phyloP scores from a whole-genome alignment of 2,797 vertebrate species.

The Crenichthys baileyi region DNA sequence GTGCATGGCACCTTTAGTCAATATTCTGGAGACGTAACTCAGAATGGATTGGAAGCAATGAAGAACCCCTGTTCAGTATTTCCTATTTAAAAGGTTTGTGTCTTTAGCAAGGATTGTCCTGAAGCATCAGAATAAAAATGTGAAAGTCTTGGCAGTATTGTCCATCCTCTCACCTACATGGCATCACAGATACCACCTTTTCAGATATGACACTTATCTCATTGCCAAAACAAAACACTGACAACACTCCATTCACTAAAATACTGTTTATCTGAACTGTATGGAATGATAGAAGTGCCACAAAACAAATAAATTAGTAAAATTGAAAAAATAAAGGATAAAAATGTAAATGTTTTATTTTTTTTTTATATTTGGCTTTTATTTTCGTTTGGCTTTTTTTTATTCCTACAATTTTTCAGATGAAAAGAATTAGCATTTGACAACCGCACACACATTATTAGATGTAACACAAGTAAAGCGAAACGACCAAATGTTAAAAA shows the following conservation, averaged over 20 bases:
- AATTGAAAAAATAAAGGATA: not conserved
- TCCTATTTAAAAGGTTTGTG: not conserved
- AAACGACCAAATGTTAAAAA: not conserved
- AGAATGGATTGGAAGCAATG: constrained; percentile 15
- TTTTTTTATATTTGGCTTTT: not conserved
- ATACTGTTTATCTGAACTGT: not conserved
- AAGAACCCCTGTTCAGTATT: not conserved
- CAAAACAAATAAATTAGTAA: not conserved
- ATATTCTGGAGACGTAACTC: not conserved
- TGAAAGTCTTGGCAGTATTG: constrained; percentile 24
- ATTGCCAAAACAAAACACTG: not conserved
- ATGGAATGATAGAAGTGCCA: not conserved
- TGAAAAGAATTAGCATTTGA: not conserved
- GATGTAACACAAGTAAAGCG: too few relatives aligned
- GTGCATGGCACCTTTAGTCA: not conserved
- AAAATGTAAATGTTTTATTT: not conserved
- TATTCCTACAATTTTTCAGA: not conserved
- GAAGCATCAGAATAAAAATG: constrained; percentile 23
- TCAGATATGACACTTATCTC: constrained; percentile 9
- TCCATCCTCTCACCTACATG: constrained; percentile 7
- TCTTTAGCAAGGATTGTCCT: constrained; percentile 20
- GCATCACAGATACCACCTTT: constrained; percentile 14
- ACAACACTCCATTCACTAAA: not conserved
- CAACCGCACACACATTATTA: not conserved
- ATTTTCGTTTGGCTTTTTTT: not conserved